Conservation (phyloP, 1,140 invertebrate species). For the Archivesica marissinica region DNA sequence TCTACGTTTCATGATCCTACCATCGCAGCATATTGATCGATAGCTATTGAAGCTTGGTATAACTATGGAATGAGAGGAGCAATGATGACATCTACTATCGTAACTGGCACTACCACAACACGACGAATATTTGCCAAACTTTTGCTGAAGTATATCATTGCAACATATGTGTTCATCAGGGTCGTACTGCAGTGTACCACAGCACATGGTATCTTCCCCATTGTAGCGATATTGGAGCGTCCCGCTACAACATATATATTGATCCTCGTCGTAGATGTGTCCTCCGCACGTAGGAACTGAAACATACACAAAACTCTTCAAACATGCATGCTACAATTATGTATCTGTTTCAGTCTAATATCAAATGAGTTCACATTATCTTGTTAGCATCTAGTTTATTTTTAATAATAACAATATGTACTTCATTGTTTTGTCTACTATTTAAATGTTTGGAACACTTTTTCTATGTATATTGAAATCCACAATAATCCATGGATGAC, state of each 20-base stretch:
- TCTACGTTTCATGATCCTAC: neutral
- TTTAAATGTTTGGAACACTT: neutral
- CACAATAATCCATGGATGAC: no score
- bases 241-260: neutral
- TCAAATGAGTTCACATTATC: neutral
- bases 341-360: neutral
- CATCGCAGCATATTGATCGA: slow-evolving; percentile 22
- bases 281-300: neutral
- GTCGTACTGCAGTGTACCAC: neutral
- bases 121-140: neutral
- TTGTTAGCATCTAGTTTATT: neutral
- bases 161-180: slow-evolving; percentile 13
- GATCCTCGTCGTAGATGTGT: neutral
- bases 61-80: neutral
- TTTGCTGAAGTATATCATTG: neutral
- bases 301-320: neutral
- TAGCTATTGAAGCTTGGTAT: neutral
- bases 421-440: neutral
- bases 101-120: neutral
- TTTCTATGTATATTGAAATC: no score
- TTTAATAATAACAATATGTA: neutral
- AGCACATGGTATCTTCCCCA: neutral
- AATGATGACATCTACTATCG: neutral
- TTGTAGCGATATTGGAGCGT: neutral
- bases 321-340: neutral